Conservation (phyloP, 2,113 vertebrate genomes). For the Poicephalus gulielmi region DNA sequence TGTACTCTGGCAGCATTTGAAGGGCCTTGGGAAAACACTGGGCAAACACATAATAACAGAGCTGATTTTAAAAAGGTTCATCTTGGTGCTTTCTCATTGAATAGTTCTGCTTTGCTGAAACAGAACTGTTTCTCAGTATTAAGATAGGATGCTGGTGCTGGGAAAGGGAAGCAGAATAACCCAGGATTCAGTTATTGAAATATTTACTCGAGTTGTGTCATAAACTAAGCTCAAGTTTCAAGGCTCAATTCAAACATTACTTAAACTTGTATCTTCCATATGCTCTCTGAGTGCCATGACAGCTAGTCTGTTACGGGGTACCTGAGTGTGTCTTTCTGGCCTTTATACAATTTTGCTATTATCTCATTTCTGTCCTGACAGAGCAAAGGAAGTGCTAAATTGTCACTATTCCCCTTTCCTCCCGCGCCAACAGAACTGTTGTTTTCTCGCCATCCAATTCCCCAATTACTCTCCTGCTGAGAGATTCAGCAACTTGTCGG, state of each 20-base stretch:
- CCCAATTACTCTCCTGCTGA: neutral
- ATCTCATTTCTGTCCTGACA: neutral
- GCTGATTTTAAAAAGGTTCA: neutral
- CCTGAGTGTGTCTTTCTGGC: neutral
- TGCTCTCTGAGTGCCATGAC: neutral
- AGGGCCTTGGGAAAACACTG: neutral
- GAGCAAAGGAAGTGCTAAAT: neutral
- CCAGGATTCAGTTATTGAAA: neutral
- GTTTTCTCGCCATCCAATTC: neutral
- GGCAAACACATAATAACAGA: neutral
- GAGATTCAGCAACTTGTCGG: neutral
- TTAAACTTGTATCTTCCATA: neutral
- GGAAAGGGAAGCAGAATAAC: neutral
- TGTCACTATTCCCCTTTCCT: neutral
- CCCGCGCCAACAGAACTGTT: neutral
- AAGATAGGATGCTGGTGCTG: neutral
- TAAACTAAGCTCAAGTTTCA: neutral
- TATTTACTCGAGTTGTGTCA: neutral
- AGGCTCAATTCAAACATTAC: neutral
- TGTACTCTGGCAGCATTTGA: neutral
- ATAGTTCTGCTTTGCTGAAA: neutral
- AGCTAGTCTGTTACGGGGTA: accelerated
- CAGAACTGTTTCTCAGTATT: neutral
- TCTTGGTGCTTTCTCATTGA: neutral
- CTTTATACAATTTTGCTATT: neutral